Evolutionary conservation across 2,888 invertebrate species (phyloP), one percentile per base, ranked within the genome.

Genomic region (Leptothorax acervorum): DNA sequence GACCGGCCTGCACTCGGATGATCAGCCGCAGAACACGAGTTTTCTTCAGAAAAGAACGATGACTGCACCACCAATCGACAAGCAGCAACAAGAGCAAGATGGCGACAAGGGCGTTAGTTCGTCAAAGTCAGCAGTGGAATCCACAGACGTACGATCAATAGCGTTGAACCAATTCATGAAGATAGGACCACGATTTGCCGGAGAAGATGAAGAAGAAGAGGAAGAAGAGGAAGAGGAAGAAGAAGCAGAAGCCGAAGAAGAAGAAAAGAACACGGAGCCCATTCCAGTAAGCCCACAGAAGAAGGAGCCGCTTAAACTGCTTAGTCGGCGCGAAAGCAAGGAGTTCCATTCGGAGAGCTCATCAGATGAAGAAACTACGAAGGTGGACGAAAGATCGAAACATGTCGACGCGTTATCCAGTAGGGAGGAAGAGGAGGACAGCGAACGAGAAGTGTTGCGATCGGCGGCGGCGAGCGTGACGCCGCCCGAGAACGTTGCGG

Each of bases 1-100:
- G 28, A 92, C 92, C 62, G 92, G 91, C 55, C 82, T 94, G 3
- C 94, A 94, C 35, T n/a, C 63, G 5, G 94, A 94, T 65, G 94
- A 93, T 68, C 84, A 92, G 18, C 90, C 92, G 4, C 92, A 91
- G 60, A 91, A 89, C 45, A 15, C 60, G 12, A 60, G 66, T 23
- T 65, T 76, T 8, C 45, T 48, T 62, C 78, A 78, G 42, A 79
- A 63, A 12, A 82, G 51, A 57, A 18, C 39, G 1, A 15, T 3
- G 6, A 42, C 45, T 39, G 68, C 85, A 11, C 73, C 74, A 23
- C 73, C 83, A 15, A n/a, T 18, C 6, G 48, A 53, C 8, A 35
- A 28, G 12, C 31, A 68, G 62, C 63, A 82, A 45, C 71, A 48
- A 11, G 68, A 84, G 11, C 75, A 39, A 51, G 57, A 73, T 2